Base-by-base conservation (phyloP, 2,797 vertebrate species). In the Coregonus suidteri region DNA sequence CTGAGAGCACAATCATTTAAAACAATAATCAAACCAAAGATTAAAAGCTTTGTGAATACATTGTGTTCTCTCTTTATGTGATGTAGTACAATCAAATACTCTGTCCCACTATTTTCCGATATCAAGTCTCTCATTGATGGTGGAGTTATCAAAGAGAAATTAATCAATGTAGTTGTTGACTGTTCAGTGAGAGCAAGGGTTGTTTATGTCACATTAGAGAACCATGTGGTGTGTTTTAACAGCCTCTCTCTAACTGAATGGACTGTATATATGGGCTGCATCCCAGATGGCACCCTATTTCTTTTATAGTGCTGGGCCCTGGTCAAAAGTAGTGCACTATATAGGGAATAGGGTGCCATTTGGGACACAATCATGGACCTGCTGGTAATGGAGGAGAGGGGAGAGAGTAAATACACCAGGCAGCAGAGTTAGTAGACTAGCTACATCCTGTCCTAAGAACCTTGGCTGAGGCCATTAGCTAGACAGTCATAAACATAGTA, bases 391-490 rank as follows among this genome's bases (percentile, higher is more conserved):
- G 88, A 86, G 66, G 75, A 85, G 83, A 87, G 79, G 5, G 4
- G n/a, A 64, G 59, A 64, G 54, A 59, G 20, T 18, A 15, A 56
- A 56, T 73, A 84, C 80, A 88, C 54, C 85, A 91, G 85, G 87
- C 89, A 90, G 82, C 85, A 77, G 75, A 77, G 72, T 86, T 88
- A 90, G 83, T 85, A 76, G 76, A 78, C 72, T 86, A 86, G 89
- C 90, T 89, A 89, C 88, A 92, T 93, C 93, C 91, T 93, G 91
- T 87, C 79, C 88, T 90, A 85, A 92, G 87, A 88, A 90, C 85
- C 84, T 87, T 80, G 84, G 83, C 81, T 87, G 81, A 85, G 80
- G 83, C 89, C 91, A 89, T 91, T 92, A 91, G 82, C 85, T 11
- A 77, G 87, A 90, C 86, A 87, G 90, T 87, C 88, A 87, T 92